These are phyloP conservation scores for Diorhabda elongata DNA, from an alignment of 1,140 invertebrate genomes.

Conservation along the genomic window DNA sequence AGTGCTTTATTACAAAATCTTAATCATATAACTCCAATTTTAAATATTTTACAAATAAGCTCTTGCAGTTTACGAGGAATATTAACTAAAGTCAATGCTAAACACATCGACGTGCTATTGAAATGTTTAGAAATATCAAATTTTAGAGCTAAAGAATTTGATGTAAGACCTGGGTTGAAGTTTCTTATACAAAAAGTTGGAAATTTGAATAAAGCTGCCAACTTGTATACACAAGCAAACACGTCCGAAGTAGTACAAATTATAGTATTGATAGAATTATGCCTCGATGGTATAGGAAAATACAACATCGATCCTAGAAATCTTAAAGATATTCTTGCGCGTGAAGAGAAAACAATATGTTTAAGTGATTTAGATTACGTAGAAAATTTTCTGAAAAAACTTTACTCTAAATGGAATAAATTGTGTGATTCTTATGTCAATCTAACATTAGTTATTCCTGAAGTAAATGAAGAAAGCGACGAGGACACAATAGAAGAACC, in stretches of 20 bases:
- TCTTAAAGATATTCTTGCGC: slow-evolving; percentile 61
- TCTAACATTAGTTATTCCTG: slow-evolving; percentile 41
- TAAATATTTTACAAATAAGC: slow-evolving; percentile 55
- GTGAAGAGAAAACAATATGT: slow-evolving; percentile 55
- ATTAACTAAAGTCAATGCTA: slow-evolving; percentile 52
- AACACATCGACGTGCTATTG: slow-evolving; percentile 66
- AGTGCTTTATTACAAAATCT: slow-evolving; percentile 72
- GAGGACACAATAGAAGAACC: slow-evolving; percentile 28
- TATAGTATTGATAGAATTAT: slow-evolving; percentile 79
- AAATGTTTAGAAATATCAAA: slow-evolving; percentile 78
- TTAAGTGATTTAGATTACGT: slow-evolving; percentile 51
- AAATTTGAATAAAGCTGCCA: slow-evolving; percentile 80
- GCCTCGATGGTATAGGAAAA: slow-evolving; percentile 60
- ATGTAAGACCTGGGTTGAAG: slow-evolving; percentile 83
- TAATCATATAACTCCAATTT: slow-evolving; percentile 57
- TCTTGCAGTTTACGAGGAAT: slow-evolving; percentile 53
- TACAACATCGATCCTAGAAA: slow-evolving; percentile 59
- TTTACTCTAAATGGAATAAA: slow-evolving; percentile 44
- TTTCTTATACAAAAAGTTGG: slow-evolving; percentile 91
- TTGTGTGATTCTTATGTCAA: slow-evolving; percentile 44
- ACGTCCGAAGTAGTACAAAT: slow-evolving; percentile 86
- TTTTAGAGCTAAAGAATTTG: slow-evolving; percentile 76
- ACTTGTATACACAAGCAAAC: slow-evolving; percentile 88
- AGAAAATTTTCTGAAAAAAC: slow-evolving; percentile 46
- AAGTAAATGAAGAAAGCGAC: slow-evolving; percentile 32